Evolutionary conservation across 1,140 invertebrate species (phyloP).

Genomic region (Macrosteles quadrilineatus): DNA sequence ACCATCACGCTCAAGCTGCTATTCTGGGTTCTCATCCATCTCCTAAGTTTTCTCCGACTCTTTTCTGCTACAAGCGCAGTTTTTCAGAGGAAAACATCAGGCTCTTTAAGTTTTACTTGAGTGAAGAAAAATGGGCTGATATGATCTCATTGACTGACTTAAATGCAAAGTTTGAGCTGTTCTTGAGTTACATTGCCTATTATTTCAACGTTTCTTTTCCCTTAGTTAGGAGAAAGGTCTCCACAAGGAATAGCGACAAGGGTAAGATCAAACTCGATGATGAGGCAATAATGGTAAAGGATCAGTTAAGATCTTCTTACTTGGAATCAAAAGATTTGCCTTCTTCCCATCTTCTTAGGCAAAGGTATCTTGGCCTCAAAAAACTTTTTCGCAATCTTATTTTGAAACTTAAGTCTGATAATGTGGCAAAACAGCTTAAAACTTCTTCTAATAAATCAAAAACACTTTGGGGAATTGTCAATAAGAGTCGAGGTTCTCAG

Average conservation of each 20-base stretch:
- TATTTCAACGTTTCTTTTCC: background rate
- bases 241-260: background rate
- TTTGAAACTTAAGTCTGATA: too few relatives aligned
- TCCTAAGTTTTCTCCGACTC: background rate
- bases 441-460: too few relatives aligned
- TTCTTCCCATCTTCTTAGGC: background rate
- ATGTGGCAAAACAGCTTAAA: too few relatives aligned
- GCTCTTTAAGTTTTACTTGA: too few relatives aligned
- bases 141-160: too few relatives aligned
- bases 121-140: too few relatives aligned
- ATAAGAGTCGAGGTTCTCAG: too few relatives aligned
- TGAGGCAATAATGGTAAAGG: background rate
- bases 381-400: too few relatives aligned
- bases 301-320: background rate
- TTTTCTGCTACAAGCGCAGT: background rate
- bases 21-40: background rate
- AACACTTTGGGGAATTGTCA: too few relatives aligned
- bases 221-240: background rate
- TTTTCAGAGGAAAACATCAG: too few relatives aligned
- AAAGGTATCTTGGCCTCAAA: background rate
- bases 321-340: conserved; percentile 9
- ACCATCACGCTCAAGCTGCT: background rate
- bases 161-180: background rate
- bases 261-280: too few relatives aligned
- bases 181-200: background rate